Conservation (phyloP, 2,113 vertebrate species). For the Corydoras maculifer region DNA sequence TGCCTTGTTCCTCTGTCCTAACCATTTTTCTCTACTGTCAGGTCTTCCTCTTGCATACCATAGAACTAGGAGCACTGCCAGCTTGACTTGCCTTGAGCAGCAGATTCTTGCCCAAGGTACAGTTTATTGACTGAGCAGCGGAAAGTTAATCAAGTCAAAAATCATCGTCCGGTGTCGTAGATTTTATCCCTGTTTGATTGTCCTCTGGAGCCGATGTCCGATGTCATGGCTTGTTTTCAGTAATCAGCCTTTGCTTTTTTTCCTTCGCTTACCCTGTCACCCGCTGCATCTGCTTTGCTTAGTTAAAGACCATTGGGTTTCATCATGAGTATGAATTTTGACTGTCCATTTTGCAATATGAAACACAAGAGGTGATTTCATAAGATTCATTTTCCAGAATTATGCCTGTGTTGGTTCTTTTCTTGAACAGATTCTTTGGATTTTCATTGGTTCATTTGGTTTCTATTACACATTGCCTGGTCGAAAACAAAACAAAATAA, state of each 20-base stretch:
- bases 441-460: no score
- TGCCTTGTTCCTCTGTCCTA: slow-evolving; percentile 51
- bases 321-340: no score
- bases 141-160: slow-evolving; percentile 4
- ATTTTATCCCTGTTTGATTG: slow-evolving; percentile 2
- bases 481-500: no score
- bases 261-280: neutral
- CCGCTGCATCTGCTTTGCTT: neutral
- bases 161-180: slow-evolving; percentile 2
- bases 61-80: slow-evolving; percentile 98
- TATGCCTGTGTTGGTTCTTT: neutral
- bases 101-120: slow-evolving; percentile 94
- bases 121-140: slow-evolving; percentile 58
- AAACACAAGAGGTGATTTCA: neutral
- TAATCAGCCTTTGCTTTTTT: neutral
- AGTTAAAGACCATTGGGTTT: neutral
- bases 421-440: no score
- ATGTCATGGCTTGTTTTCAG: neutral
- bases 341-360: no score
- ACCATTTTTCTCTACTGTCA: slow-evolving; percentile 84
- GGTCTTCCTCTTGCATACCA: slow-evolving; percentile 93
- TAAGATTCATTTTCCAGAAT: neutral
- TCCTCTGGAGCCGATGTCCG: neutral
- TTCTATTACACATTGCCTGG: no score
- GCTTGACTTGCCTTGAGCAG: slow-evolving; percentile 92